A percentile compares a stretch with the other conserved stretches of the same genome.
Conservation (phyloP, 2,113 vertebrate species). For the Chloropsis hardwickii region DNA sequence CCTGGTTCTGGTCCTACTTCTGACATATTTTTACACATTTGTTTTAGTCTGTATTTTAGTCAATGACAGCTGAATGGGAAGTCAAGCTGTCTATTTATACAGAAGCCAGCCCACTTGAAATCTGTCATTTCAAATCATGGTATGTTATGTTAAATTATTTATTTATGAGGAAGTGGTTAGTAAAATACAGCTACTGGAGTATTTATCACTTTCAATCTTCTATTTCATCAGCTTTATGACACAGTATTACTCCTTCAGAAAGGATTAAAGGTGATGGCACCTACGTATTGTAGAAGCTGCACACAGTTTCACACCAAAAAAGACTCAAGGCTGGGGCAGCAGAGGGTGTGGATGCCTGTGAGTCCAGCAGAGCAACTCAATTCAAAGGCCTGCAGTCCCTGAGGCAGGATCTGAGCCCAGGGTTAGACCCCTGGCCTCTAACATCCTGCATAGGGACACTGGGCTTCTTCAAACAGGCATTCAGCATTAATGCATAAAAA, state of each 20-base stretch:
- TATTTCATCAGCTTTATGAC: not conserved
- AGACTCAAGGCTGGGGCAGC: not conserved
- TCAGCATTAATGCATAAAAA: not conserved
- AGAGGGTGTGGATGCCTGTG: not conserved
- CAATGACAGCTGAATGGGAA: not conserved
- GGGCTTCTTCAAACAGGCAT: not conserved
- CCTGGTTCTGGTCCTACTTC: constrained; percentile 36
- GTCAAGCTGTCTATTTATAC: constrained; percentile 1
- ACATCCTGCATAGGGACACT: not conserved
- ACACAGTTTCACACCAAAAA: not conserved
- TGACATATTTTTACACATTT: constrained; percentile 48
- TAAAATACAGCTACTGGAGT: not conserved
- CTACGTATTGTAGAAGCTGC: not conserved
- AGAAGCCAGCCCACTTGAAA: constrained; percentile 6
- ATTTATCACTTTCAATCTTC: not conserved
- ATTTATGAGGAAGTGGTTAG: not conserved
- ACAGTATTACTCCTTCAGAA: not conserved
- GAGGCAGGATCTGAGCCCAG: not conserved
- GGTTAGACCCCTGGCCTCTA: not conserved
- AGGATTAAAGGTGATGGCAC: not conserved
- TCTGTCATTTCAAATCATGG: not conserved
- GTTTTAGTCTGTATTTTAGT: constrained; percentile 36
- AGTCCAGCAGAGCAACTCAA: not conserved
- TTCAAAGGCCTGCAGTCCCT: not conserved
- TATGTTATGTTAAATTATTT: not conserved